Evolutionary conservation across 2,797 vertebrate species (phyloP), one percentile per base, ranked within the genome.

Genomic region (Remorina albescens): DNA sequence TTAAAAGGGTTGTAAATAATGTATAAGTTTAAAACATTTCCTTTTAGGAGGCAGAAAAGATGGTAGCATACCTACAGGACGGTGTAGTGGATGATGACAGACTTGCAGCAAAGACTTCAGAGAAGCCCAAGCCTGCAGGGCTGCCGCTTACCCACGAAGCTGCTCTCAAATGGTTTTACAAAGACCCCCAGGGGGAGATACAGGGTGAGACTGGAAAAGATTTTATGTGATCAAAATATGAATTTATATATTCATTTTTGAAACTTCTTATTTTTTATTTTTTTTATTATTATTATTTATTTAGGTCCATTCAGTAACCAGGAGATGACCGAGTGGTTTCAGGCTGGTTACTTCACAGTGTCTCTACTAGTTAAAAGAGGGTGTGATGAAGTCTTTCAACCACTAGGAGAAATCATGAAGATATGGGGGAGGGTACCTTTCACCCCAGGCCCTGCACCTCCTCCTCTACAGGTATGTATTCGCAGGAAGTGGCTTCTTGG

Each of bases 281-380:
- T n/a, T n/a, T n/a, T n/a, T n/a, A n/a, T n/a, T n/a, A n/a, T n/a
- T n/a, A n/a, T 21, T 64, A 32, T 37, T 80, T 21, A 68, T 36
- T 57, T 86, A 99, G 98, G 98, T 94, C 98, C 98, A 0, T 99
- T 99, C 92, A 97, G 93, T 89, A 99, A 98, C 92, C 97, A 96
- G 60, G 98, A 99, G 91, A 99, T 99, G 98, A 90, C 97, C 0
- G 98, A 99, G 84, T 99, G 98, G 98, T 99, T 99, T 91, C 98
- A 99, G 91, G 98, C 97, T 7, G 98, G 98, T 25, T 99, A 99
- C 85, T 99, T 99, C 86, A 98, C 98, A 2, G 97, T 99, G 97
- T 97, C 96, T 0, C 92, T 99, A 32, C 88, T 99, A 82, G 97
- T 99, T 72, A 99, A 98, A 91, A 96, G 98, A 95, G 98, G 97